Conservation (phyloP, 2,113 vertebrate species). For the Pedionomus torquatus region DNA sequence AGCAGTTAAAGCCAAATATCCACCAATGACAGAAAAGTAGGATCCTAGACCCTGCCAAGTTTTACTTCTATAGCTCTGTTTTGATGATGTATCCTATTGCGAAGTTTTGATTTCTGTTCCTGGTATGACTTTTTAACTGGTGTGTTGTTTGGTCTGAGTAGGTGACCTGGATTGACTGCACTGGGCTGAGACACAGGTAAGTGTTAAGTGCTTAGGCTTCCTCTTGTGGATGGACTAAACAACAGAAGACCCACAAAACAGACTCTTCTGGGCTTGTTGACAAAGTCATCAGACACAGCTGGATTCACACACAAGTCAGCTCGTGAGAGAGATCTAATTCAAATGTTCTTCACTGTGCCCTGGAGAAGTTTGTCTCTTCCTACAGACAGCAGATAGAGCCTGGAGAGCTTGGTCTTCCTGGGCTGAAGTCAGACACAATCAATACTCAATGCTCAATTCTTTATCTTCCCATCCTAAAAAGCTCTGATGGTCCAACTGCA, state of each 20-base stretch:
- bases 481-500: fast-evolving
- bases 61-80: background rate
- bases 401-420: fast-evolving
- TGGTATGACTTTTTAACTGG: background rate
- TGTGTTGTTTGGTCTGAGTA: background rate
- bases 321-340: background rate
- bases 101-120: background rate
- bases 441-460: too few relatives aligned
- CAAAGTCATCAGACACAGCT: background rate
- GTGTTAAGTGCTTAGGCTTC: background rate
- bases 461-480: background rate
- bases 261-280: background rate
- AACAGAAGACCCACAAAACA: background rate
- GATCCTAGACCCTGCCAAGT: background rate
- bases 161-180: background rate
- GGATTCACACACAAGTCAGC: fast-evolving
- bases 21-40: background rate
- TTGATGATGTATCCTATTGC: fast-evolving
- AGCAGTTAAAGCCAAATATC: background rate
- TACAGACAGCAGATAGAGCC: background rate
- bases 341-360: background rate
- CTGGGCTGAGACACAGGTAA: background rate
- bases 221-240: background rate
- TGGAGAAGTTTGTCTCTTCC: background rate
- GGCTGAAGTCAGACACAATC: background rate